These are phyloP conservation scores for Astur gentilis DNA, from an alignment of 2,113 vertebrate species.

Conservation along the genomic window DNA sequence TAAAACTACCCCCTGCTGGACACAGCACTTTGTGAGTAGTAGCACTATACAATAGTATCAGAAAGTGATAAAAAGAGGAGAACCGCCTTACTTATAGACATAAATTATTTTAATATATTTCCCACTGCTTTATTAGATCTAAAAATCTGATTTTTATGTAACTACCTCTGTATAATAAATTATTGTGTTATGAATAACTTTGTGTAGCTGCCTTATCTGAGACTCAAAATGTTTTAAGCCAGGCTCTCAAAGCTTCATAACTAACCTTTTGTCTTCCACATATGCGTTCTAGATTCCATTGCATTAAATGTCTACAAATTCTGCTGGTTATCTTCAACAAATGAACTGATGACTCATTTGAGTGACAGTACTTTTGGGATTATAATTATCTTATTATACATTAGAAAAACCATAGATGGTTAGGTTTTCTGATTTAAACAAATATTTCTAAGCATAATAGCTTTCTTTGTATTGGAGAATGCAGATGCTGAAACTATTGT, in stretches of 20 bases:
- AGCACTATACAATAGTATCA: background rate
- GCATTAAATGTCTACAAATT: background rate
- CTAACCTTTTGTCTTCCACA: background rate
- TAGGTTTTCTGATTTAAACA: background rate
- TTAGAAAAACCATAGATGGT: background rate
- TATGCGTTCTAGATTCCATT: background rate
- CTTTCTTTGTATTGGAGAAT: background rate
- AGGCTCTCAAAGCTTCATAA: background rate
- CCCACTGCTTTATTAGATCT: background rate
- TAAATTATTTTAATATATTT: background rate
- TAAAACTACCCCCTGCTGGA: background rate
- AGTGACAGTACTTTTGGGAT: background rate
- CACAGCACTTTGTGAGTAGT: background rate
- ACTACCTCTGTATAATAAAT: background rate
- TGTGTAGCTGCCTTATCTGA: background rate
- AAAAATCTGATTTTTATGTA: background rate
- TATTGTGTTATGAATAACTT: background rate
- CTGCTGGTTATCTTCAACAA: background rate
- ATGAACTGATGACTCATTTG: background rate
- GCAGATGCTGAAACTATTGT: background rate
- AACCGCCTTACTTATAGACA: background rate
- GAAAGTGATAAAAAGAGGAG: background rate
- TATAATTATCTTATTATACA: background rate
- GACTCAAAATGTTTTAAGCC: background rate
- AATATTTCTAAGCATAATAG: background rate